Percentiles rank a stretch among this genome's conserved stretches.
These are phyloP conservation scores for Chydorus sphaericus DNA, from an alignment of 2,888 invertebrate species.

Conservation along the genomic window DNA sequence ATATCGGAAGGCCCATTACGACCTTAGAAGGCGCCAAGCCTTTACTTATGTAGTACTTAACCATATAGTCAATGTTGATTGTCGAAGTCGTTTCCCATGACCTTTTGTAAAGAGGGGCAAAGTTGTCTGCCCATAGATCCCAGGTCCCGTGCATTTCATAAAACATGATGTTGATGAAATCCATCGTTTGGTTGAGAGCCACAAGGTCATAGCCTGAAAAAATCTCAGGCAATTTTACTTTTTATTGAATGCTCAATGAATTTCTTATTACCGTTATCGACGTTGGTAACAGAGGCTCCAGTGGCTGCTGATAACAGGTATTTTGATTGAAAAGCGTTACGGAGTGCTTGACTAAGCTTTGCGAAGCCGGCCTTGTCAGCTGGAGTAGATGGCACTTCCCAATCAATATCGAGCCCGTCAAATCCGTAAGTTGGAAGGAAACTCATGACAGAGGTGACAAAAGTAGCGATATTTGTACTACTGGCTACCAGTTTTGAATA, in stretches of 20 bases:
- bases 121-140: background rate
- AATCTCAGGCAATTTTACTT: too few relatives aligned
- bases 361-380: too few relatives aligned
- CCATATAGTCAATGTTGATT: conserved; percentile 22
- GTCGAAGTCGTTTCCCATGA: background rate
- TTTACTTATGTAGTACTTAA: conserved; percentile 24
- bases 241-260: too few relatives aligned
- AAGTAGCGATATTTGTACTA: conserved; percentile 5
- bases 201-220: conserved; percentile 8
- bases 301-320: too few relatives aligned
- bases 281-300: too few relatives aligned
- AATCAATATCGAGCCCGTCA: conserved; percentile 13
- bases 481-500: conserved; percentile 2
- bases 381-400: too few relatives aligned
- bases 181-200: background rate
- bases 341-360: too few relatives aligned
- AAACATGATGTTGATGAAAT: conserved; percentile 12
- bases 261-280: too few relatives aligned
- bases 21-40: conserved; percentile 14
- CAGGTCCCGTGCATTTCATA: conserved; percentile 13
- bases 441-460: conserved; percentile 4
- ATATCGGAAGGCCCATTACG: conserved; percentile 22
- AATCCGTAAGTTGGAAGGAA: conserved; percentile 9
- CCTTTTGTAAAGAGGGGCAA: conserved; percentile 12
- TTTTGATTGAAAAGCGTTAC: too few relatives aligned